Evolutionary conservation across 92 coral and sea anemone species (phyloP), one percentile per base, ranked within the genome.

Genomic region (Umimayanthus kanabou): DNA sequence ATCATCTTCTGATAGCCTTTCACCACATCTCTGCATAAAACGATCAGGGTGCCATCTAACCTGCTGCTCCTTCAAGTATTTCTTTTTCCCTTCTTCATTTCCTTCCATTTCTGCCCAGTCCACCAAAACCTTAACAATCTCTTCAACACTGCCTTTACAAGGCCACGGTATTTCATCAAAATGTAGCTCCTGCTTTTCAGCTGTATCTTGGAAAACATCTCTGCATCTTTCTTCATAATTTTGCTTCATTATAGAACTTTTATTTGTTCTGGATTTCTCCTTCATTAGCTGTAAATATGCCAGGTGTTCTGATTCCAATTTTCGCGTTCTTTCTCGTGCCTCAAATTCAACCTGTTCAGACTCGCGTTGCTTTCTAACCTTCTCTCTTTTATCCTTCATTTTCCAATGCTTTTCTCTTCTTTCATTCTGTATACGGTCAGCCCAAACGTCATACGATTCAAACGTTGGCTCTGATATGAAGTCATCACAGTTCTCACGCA

Each of bases 41-140:
- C 89, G 88, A 29, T 97, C 99, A 5, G 99, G 99, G 69, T 97
- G 99, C 99, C 99, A 97, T 72, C 94, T 89, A 13, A 97, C 90
- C 76, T 96, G 94, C 84, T 97, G 99, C 69, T 90, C 95, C 77
- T 92, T 92, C 76, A 97, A 84, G 73, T 90, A 94, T 75, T 90
- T 92, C 80, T 91, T 92, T 80, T 82, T 76, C 53, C 90, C 92
- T 57, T 89, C 89, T 39, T 58, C 91, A 70, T 43, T 83, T 5
- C 85, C 69, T 49, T 88, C 90, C 73, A 86, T 26, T 76, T 84
- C 87, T 58, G 93, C 89, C 95, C 95, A 97, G 66, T 87, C 89
- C 20, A 85, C 50, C 37, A 97, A 64, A 88, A 88, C 70, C 30
- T 91, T 64, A 2, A 92, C 85, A 91, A 91, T 95, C 37, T 94